Percentiles rank a stretch among this genome's conserved stretches.
phyloP scores from a whole-genome alignment of 2,797 vertebrate genomes.

The Oreonectes daqikongensis region DNA sequence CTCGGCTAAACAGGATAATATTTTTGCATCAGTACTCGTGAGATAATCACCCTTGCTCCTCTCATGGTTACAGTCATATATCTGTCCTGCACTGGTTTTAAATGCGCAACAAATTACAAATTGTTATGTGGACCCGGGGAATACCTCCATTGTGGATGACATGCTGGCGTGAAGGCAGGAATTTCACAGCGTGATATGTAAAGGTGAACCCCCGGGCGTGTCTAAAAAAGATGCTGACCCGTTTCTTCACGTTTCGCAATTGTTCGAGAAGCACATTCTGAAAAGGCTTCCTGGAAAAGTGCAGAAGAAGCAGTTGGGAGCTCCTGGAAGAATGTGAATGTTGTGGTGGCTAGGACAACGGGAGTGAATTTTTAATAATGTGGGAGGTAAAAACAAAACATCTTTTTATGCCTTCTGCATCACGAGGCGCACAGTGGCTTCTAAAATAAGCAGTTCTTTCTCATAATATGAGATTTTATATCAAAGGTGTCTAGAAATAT shows the following conservation, averaged over 20 bases:
- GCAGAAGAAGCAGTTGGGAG: constrained; percentile 58
- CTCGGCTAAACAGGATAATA: constrained; percentile 46
- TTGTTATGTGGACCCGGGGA: constrained; percentile 35
- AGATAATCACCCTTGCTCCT: constrained; percentile 41
- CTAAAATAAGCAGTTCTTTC: background rate
- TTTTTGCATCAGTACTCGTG: constrained; percentile 31
- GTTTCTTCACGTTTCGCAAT: constrained; percentile 55
- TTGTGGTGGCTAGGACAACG: constrained; percentile 12
- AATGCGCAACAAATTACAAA: constrained; percentile 36
- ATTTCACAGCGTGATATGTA: constrained; percentile 5
- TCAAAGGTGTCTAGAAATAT: constrained; percentile 17
- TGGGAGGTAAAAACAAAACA: constrained; percentile 34
- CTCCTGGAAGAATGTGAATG: constrained; percentile 25
- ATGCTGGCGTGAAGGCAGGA: constrained; percentile 9
- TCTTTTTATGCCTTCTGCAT: constrained; percentile 19
- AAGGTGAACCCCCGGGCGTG: background rate
- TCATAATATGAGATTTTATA: background rate
- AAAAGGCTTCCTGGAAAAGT: constrained; percentile 70
- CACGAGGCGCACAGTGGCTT: background rate
- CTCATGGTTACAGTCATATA: constrained; percentile 31
- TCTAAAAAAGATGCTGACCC: constrained; percentile 28
- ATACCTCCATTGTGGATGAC: constrained; percentile 32
- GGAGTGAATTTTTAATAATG: constrained; percentile 28
- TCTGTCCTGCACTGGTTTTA: constrained; percentile 36
- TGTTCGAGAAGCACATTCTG: constrained; percentile 76